Percentiles rank a stretch among this genome's conserved stretches.
Conservation (phyloP, 2,113 vertebrate genomes). For the Oophaga pumilio region DNA sequence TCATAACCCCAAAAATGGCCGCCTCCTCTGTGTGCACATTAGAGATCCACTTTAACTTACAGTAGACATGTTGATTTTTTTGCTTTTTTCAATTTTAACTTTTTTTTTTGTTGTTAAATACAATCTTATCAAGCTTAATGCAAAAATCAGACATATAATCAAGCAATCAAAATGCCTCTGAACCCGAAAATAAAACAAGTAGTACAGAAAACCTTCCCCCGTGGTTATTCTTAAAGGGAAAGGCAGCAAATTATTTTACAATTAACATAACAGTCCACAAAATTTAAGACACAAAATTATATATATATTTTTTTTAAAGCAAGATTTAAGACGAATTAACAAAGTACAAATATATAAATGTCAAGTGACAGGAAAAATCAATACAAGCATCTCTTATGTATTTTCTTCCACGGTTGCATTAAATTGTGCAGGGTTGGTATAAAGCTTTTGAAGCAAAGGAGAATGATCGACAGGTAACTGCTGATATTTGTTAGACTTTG, state of each 20-base stretch:
- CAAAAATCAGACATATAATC: slow-evolving; percentile 1
- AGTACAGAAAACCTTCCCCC: not conserved
- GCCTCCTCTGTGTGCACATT: not conserved
- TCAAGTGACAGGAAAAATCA: not conserved
- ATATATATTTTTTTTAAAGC: not conserved
- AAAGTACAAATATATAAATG: slow-evolving; percentile 31
- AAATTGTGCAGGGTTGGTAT: not conserved
- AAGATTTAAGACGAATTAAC: not conserved
- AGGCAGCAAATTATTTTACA: slow-evolving; percentile 26
- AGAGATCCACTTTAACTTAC: slow-evolving; percentile 21
- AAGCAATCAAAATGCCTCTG: slow-evolving; percentile 19
- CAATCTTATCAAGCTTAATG: slow-evolving; percentile 45
- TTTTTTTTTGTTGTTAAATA: not conserved
- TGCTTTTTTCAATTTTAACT: slow-evolving; percentile 3
- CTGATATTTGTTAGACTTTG: not conserved
- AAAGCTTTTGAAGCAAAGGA: slow-evolving; percentile 29
- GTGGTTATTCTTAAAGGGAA: not conserved
- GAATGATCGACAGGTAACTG: not conserved
- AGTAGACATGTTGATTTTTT: slow-evolving; percentile 15
- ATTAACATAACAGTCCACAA: not conserved
- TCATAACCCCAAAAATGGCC: not conserved
- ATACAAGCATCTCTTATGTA: not conserved
- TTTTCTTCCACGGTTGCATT: not conserved
- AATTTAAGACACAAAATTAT: not conserved
- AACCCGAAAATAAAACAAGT: not conserved